phyloP scores from a whole-genome alignment of 2,888 invertebrate genomes.

The Cephalotes varians region DNA sequence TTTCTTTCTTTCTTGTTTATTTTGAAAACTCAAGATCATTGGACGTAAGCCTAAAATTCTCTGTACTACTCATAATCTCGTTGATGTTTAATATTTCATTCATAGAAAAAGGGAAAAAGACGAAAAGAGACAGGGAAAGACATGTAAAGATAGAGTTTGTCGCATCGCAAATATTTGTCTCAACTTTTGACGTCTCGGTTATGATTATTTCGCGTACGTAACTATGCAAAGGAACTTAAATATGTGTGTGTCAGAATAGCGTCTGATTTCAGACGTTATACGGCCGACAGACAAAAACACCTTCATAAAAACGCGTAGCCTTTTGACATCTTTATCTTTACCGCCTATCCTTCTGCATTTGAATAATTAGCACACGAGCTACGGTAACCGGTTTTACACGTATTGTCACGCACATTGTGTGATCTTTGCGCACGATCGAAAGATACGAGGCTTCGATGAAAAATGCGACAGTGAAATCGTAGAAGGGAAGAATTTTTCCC shows the following conservation, averaged over 20 bases:
- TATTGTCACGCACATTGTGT: background rate
- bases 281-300: background rate
- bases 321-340: background rate
- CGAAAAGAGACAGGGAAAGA: background rate
- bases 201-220: background rate
- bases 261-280: background rate
- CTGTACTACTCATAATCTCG: background rate
- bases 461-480: background rate
- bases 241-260: background rate
- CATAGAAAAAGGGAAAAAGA: background rate
- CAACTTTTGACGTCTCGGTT: background rate
- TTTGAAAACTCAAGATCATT: slow-evolving; percentile 1
- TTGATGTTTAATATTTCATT: slow-evolving; percentile 9
- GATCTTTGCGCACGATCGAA: background rate
- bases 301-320: background rate
- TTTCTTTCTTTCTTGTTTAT: background rate
- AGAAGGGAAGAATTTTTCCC: background rate
- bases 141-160: background rate
- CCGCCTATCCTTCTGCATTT: background rate
- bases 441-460: background rate
- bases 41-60: background rate
- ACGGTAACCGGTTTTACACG: slow-evolving; percentile 7
- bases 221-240: background rate
- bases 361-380: slow-evolving; percentile 1
- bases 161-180: background rate